Percentiles rank a stretch among this genome's conserved stretches.
Conservation (phyloP, 2,797 vertebrate species). For the Crax fasciolata region DNA sequence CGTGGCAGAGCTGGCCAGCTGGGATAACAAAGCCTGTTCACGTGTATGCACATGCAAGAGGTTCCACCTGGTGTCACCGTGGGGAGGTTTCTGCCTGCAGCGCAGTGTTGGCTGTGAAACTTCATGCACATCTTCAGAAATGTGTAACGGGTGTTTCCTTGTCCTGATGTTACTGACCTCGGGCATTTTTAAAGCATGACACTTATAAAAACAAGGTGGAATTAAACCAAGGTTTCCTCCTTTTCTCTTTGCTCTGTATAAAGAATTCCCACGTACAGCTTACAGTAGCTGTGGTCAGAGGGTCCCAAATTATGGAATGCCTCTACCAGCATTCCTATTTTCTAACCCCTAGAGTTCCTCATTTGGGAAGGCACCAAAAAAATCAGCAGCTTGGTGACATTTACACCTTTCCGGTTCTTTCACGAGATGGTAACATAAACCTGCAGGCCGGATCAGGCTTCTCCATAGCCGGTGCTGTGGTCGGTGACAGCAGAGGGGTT, state of each 20-base stretch:
- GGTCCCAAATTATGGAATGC: conserved; percentile 56
- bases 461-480: neutral
- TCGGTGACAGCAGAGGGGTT: neutral
- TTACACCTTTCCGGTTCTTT: neutral
- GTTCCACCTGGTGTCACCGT: neutral
- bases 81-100: neutral
- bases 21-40: neutral
- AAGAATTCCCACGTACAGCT: conserved; percentile 59
- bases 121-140: neutral
- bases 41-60: neutral
- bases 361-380: neutral
- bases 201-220: neutral
- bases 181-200: neutral
- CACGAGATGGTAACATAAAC: accelerated
- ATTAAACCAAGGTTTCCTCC: conserved; percentile 32
- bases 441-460: neutral
- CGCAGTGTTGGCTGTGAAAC: neutral
- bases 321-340: neutral
- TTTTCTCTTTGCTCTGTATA: conserved; percentile 43
- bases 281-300: conserved; percentile 35
- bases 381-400: neutral
- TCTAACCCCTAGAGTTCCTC: neutral
- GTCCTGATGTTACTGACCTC: neutral
- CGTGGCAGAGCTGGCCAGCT: neutral
- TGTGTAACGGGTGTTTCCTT: neutral